Conservation (phyloP, 2,888 invertebrate genomes). For the Macaria notata region DNA sequence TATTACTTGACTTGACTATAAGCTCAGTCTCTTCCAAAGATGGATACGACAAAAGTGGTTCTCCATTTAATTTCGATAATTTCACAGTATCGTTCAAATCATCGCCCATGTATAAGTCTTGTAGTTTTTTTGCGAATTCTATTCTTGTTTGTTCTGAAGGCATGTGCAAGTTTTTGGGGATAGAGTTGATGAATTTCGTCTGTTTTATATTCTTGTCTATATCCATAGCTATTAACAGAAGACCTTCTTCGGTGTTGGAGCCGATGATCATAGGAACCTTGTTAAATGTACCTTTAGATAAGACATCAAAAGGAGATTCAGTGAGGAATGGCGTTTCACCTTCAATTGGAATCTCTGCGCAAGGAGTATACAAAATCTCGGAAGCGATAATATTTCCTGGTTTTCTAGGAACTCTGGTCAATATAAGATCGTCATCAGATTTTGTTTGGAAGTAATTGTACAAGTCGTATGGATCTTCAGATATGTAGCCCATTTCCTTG, state of each 20-base stretch:
- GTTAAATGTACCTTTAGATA: constrained; percentile 53
- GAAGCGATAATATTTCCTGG: constrained; percentile 51
- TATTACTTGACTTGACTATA: constrained; percentile 44
- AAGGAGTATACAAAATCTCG: constrained; percentile 60
- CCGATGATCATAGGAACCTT: constrained; percentile 69
- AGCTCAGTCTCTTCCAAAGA: constrained; percentile 56
- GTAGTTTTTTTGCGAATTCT: constrained; percentile 46
- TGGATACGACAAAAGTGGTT: constrained; percentile 48
- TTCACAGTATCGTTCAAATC: constrained; percentile 46
- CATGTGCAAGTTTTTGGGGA: constrained; percentile 62
- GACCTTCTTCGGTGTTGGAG: constrained; percentile 56
- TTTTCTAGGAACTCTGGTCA: constrained; percentile 56
- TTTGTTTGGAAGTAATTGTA: constrained; percentile 56
- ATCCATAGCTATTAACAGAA: constrained; percentile 53
- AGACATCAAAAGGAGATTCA: constrained; percentile 51
- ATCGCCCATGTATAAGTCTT: constrained; percentile 62
- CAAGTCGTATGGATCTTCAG: constrained; percentile 54
- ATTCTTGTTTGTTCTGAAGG: constrained; percentile 40
- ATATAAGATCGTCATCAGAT: constrained; percentile 53
- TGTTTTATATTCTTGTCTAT: constrained; percentile 49
- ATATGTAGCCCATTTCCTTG: constrained; percentile 53
- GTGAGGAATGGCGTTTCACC: constrained; percentile 64
- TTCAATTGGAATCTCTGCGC: constrained; percentile 55
- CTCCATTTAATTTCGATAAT: constrained; percentile 57
- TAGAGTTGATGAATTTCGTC: constrained; percentile 50